Evolutionary conservation across 2,888 invertebrate genomes (phyloP), one percentile per base, ranked within the genome.

Genomic region (Callyntrura guangdongensis): DNA sequence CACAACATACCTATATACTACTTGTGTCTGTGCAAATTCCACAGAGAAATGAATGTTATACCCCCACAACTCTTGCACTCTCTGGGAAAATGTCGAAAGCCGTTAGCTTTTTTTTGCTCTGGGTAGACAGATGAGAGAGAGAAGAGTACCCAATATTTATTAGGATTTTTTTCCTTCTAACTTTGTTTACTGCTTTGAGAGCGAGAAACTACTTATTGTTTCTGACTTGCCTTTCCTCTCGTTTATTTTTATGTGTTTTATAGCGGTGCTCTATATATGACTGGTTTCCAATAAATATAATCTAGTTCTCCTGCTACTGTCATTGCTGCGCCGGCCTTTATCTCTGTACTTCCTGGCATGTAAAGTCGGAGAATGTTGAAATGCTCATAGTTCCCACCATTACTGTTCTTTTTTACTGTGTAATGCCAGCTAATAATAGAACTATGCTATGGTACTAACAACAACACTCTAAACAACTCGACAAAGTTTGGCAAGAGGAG

Each of bases 351-450:
- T 69, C 14, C 36, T 36, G 0, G 5, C 9, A 47, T 47, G 72
- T 47, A 45, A 47, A 36, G 69, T 69, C 36, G 69, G 45, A 47
- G 72, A 72, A 72, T 72, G 72, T 36, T 36, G 36, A 36, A n/a
- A 36, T 36, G 36, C 36, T 36, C 36, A 2, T 36, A 36, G 36
- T 81, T 56, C 59, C 81, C 72, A 86, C 74, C 59, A 36, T 72
- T 72, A 47, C 47, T 45, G 47, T 59, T 86, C 72, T 22, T 88
- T 79, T 87, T 49, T 79, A 88, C 81, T 69, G 81, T 69, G 79
- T 49, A 69, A 84, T 69, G 67, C 84, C 69, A 84, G 67, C 84
- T 84, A 84, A 84, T 84, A 84, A 84, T 84, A 84, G 84, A 84
- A 84, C 84, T 36, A 67, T 69, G 25, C 47, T 17, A 1, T 9